Conservation (phyloP, 2,888 invertebrate genomes). For the Branchellion lobata region DNA sequence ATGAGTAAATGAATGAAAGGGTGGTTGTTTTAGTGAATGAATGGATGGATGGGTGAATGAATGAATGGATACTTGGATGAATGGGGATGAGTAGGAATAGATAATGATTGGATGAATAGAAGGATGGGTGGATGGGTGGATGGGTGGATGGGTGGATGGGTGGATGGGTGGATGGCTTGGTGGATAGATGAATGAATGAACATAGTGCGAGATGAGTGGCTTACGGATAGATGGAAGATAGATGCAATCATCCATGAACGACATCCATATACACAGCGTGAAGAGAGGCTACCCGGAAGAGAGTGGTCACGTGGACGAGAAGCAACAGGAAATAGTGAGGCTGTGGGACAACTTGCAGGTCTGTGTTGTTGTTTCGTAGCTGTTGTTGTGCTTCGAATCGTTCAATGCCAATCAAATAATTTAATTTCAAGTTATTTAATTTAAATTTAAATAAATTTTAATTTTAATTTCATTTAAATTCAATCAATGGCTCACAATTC, state of each 20-base stretch:
- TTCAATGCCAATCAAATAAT: too few relatives aligned
- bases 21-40: background rate
- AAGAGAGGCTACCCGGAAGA: slow-evolving; percentile 89
- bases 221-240: too few relatives aligned
- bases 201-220: too few relatives aligned
- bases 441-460: too few relatives aligned
- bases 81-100: background rate
- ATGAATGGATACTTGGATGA: background rate
- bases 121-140: too few relatives aligned
- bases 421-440: too few relatives aligned
- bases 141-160: background rate
- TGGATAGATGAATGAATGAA: too few relatives aligned
- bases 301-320: slow-evolving; percentile 77
- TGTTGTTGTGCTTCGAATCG: background rate
- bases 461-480: too few relatives aligned
- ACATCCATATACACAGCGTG: slow-evolving; percentile 71
- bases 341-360: slow-evolving; percentile 81
- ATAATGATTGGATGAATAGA: too few relatives aligned
- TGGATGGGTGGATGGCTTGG: background rate
- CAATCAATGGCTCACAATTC: too few relatives aligned
- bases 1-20: too few relatives aligned
- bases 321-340: slow-evolving; percentile 80
- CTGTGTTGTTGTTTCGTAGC: slow-evolving; percentile 10
- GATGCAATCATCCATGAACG: too few relatives aligned
- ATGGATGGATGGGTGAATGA: background rate